A percentile compares a stretch with the other conserved stretches of the same genome.
These are phyloP conservation scores for Anneissia japonica DNA, from an alignment of 35 echinoderm and acorn worm species.

Conservation along the genomic window DNA sequence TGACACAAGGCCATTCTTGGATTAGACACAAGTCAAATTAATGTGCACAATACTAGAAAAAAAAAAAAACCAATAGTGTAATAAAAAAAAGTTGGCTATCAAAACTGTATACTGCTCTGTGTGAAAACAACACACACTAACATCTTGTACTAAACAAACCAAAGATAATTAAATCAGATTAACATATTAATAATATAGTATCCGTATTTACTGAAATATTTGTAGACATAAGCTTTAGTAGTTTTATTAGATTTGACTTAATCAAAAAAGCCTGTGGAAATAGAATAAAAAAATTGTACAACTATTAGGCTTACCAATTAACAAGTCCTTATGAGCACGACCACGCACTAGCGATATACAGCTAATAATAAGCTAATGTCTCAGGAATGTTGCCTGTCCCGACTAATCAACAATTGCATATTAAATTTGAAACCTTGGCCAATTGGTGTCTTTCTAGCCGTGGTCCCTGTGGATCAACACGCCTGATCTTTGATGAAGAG, in stretches of 20 bases:
- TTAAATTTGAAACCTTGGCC: neutral
- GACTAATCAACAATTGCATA: neutral
- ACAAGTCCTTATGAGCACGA: neutral
- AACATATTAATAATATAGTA: no score
- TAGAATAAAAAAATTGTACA: neutral
- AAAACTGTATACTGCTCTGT: no score
- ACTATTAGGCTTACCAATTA: neutral
- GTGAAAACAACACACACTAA: no score
- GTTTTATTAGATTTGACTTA: no score
- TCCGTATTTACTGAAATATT: no score
- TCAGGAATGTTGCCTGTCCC: neutral
- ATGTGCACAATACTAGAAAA: neutral
- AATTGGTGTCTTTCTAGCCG: neutral
- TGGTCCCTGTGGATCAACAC: neutral
- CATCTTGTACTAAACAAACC: no score
- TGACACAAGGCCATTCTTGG: neutral
- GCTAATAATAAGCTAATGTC: neutral
- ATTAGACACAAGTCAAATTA: neutral
- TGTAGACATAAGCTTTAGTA: no score
- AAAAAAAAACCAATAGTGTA: no score
- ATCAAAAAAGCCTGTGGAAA: neutral
- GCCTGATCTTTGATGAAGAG: neutral
- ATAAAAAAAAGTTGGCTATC: no score
- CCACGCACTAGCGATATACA: neutral
- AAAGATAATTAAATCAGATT: no score